Evolutionary conservation across 2,113 vertebrate species (phyloP).

Genomic region (Scopus umbretta): DNA sequence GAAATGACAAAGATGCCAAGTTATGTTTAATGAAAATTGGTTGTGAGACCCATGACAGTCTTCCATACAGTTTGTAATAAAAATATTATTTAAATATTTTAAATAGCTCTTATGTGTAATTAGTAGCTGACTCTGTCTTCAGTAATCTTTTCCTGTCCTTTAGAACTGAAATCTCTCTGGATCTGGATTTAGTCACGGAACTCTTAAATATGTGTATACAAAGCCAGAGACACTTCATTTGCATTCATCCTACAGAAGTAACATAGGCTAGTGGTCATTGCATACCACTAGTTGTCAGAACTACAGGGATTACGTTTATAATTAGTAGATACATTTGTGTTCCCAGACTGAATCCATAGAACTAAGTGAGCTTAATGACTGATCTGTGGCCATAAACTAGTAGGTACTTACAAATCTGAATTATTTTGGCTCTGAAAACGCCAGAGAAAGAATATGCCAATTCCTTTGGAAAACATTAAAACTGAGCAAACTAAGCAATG

Average conservation of each 20-base stretch:
- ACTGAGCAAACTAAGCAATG: not conserved
- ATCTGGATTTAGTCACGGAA: not conserved
- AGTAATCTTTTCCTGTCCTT: not conserved
- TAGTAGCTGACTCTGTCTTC: not conserved
- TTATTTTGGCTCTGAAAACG: not conserved
- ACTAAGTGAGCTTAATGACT: not conserved
- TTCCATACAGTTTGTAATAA: not conserved
- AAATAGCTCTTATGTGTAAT: not conserved
- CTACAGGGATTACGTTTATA: not conserved
- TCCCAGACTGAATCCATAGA: not conserved
- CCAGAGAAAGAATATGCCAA: not conserved
- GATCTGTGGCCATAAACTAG: not conserved
- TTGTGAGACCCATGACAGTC: not conserved
- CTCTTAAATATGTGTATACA: not conserved
- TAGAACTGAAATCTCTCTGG: not conserved
- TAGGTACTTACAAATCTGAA: not conserved
- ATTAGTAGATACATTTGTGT: not conserved
- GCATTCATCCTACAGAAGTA: not conserved
- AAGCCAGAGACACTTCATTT: not conserved
- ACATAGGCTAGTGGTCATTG: not conserved
- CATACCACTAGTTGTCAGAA: not conserved
- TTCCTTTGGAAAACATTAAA: not conserved
- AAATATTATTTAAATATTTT: not conserved
- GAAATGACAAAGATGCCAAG: not conserved
- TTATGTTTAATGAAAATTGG: not conserved